Evolutionary conservation across 2,113 vertebrate genomes (phyloP), one percentile per base, ranked within the genome.

Genomic region (Numenius arquata): DNA sequence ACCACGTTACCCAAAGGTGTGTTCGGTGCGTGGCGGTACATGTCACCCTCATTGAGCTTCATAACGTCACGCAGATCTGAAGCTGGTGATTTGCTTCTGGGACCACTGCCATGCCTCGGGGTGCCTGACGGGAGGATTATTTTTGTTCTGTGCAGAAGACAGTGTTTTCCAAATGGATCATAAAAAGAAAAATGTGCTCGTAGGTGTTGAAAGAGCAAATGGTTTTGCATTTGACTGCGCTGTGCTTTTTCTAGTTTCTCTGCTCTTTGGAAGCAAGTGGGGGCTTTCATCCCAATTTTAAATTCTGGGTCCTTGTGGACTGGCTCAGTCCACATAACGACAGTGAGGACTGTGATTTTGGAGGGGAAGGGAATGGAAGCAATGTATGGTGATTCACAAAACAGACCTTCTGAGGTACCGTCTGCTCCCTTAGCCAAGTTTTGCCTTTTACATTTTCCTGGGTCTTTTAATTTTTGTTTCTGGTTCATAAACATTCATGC

Each of bases 201-300:
- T 96, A 96, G 93, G 89, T 96, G 95, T 88, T 91, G 95, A 89
- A 94, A 82, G 94, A 96, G 91, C 73, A 91, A 94, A 91, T 45
- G 77, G 48, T 41, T 94, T 88, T 94, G 89, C 72, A 13, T 91
- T 92, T 89, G 91, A 56, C 81, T 94, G 77, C 11, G 10, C 89
- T 89, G 73, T 82, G 78, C 70, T 77, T 95, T 94, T 95, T 87
- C 89, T 87, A 38, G 34, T 89, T 95, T 75, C 77, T 52, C 36
- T 17, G 8, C 77, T 89, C 23, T 78, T 89, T 79, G 77, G 87
- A 95, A 87, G 68, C 47, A 78, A 89, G 72, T 0, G 30, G 66
- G 40, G 48, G 7, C 22, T 78, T 89, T 87, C 62, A 53, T 43
- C 53, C 27, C 0, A 2, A 12, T 78, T 91, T 94, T 22, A n/a